Evolutionary conservation across 92 coral and sea anemone species (phyloP).

Genomic region (Ricordea florida): DNA sequence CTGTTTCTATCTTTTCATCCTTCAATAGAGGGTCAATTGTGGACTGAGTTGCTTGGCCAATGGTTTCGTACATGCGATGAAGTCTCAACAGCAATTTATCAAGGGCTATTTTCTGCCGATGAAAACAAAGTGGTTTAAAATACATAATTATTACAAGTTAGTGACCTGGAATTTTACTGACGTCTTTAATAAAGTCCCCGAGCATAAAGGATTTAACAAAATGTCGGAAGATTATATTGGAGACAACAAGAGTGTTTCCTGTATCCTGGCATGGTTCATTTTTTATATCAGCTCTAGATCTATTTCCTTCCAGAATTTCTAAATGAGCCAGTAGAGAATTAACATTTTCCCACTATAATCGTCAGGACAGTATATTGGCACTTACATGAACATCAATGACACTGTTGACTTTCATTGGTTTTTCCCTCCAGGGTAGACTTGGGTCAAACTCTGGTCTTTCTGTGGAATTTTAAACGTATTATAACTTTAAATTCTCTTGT

Average conservation of each 20-base stretch:
- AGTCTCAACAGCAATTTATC: conserved; percentile 88
- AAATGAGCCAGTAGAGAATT: too few species aligned
- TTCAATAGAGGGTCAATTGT: conserved; percentile 87
- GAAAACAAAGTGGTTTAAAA: not conserved
- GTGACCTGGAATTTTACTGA: not conserved
- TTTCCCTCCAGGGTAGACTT: conserved; percentile 93
- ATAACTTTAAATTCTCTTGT: too few species aligned
- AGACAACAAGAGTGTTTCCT: too few species aligned
- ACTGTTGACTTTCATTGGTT: conserved; percentile 93
- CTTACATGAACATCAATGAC: conserved; percentile 97
- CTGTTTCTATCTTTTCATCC: conserved; percentile 82
- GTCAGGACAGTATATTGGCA: not conserved
- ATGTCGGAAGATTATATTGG: too few species aligned
- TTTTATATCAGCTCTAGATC: too few species aligned
- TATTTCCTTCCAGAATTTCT: too few species aligned
- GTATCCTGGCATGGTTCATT: too few species aligned
- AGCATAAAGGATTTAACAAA: too few species aligned
- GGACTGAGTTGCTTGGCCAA: conserved; percentile 92
- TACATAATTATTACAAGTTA: not conserved
- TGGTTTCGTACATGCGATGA: conserved; percentile 92
- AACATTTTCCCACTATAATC: not conserved
- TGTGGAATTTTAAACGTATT: too few species aligned
- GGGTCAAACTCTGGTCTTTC: conserved; percentile 79
- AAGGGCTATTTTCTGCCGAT: conserved; percentile 86
- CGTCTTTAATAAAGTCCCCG: too few species aligned